A percentile compares a stretch with the other conserved stretches of the same genome.
These are phyloP conservation scores for Hexactinellida sp. DNA, from an alignment of 37 sponge, comb jelly and placozoan species.

Conservation along the genomic window DNA sequence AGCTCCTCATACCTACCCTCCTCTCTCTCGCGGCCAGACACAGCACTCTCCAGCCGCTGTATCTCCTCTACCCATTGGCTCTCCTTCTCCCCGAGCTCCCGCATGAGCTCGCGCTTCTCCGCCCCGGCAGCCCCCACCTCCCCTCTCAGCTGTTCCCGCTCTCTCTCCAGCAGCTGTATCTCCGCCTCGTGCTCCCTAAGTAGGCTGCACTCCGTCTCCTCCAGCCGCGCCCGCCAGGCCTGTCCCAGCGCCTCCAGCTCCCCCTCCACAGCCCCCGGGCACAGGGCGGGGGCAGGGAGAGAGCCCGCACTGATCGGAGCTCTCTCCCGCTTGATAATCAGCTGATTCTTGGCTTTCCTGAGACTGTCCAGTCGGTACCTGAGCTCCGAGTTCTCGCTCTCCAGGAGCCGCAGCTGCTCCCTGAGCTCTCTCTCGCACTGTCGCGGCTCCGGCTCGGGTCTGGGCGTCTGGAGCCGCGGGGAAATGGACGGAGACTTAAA, in stretches of 20 bases:
- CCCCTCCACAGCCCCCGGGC: neutral
- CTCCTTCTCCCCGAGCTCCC: neutral
- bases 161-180: constrained; percentile 4
- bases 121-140: neutral
- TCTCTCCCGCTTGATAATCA: constrained; percentile 33
- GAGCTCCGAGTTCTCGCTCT: constrained; percentile 9
- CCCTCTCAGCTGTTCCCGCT: neutral
- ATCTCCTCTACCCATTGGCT: neutral
- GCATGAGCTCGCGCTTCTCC: neutral
- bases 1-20: constrained; percentile 20
- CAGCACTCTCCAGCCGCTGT: neutral
- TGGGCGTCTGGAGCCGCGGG: neutral
- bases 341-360: constrained; percentile 48
- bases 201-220: neutral
- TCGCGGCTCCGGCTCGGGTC: neutral
- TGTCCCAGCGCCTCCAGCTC: neutral
- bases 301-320: neutral
- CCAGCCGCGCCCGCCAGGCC: neutral
- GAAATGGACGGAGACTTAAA: neutral
- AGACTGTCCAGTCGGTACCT: constrained; percentile 39
- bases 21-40: neutral
- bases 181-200: neutral
- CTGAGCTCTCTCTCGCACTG: neutral
- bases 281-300: neutral
- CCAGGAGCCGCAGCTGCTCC: neutral